Evolutionary conservation across 2,797 vertebrate genomes (phyloP).

Genomic region (Erpetoichthys calabaricus): DNA sequence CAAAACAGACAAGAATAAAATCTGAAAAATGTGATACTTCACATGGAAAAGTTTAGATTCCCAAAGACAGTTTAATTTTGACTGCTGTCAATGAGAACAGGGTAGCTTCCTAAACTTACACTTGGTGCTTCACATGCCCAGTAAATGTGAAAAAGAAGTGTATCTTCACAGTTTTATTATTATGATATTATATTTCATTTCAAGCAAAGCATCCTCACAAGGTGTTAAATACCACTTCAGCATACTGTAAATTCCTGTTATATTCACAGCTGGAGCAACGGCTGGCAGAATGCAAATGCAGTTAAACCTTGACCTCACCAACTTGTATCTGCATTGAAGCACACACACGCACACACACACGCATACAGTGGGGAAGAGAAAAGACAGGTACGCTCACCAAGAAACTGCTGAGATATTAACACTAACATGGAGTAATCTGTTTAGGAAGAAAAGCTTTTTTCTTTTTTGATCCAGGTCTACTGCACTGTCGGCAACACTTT

Average conservation of each 20-base stretch:
- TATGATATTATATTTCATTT: too few species aligned
- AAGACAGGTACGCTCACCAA: not conserved
- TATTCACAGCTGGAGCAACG: not conserved
- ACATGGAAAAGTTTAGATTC: too few species aligned
- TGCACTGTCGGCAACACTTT: too few species aligned
- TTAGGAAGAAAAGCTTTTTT: too few species aligned
- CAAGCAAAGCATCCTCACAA: not conserved
- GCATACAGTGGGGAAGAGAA: not conserved
- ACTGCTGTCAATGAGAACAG: too few species aligned
- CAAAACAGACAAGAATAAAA: too few species aligned
- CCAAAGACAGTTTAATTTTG: too few species aligned
- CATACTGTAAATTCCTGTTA: constrained; percentile 4
- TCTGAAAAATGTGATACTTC: too few species aligned
- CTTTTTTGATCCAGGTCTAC: not conserved
- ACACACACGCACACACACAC: constrained; percentile 3
- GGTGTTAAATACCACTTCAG: constrained; percentile 3
- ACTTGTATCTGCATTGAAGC: not conserved
- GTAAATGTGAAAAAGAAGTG: constrained; percentile 1
- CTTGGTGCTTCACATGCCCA: too few species aligned
- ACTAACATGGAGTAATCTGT: too few species aligned
- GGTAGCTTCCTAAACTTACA: too few species aligned
- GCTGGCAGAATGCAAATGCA: constrained; percentile 7
- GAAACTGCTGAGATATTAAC: not conserved
- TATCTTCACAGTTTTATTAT: not conserved
- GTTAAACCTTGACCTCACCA: not conserved